These are phyloP conservation scores for Chironomus tepperi DNA, from an alignment of 1,140 invertebrate species.

Conservation along the genomic window DNA sequence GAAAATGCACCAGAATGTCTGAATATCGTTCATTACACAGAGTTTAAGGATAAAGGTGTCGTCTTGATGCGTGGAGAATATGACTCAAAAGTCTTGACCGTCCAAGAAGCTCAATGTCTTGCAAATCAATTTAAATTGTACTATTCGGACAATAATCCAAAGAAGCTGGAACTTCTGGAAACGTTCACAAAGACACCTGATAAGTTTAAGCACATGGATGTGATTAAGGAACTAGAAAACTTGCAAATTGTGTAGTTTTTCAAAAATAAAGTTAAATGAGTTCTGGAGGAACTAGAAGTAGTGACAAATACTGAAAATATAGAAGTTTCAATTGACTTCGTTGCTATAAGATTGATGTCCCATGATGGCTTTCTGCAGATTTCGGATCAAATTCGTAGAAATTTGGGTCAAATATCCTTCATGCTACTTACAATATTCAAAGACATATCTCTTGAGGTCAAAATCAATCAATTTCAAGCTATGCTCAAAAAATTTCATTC, in stretches of 20 bases:
- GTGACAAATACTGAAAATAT: too few relatives aligned
- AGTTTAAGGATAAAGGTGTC: slow-evolving; percentile 68
- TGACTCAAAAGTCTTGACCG: slow-evolving; percentile 68
- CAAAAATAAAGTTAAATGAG: too few relatives aligned
- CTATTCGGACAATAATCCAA: slow-evolving; percentile 57
- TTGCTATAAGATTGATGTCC: too few relatives aligned
- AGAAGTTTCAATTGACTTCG: too few relatives aligned
- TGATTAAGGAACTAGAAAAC: slow-evolving; percentile 71
- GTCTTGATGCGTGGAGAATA: slow-evolving; percentile 83
- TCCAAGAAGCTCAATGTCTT: slow-evolving; percentile 72
- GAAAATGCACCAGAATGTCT: slow-evolving; percentile 88
- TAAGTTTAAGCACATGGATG: slow-evolving; percentile 73
- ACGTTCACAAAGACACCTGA: slow-evolving; percentile 63
- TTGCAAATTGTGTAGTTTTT: slow-evolving; percentile 44
- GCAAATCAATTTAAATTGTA: slow-evolving; percentile 81
- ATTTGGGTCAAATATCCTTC: too few relatives aligned
- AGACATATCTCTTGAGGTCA: too few relatives aligned
- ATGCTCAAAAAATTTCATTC: too few relatives aligned
- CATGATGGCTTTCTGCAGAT: too few relatives aligned
- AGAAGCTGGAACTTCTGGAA: slow-evolving; percentile 56
- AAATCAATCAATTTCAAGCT: too few relatives aligned
- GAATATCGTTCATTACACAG: slow-evolving; percentile 72
- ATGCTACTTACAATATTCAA: too few relatives aligned
- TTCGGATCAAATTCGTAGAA: too few relatives aligned
- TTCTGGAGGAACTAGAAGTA: too few relatives aligned